Conservation (phyloP, 1,140 invertebrate genomes). For the Colletes latitarsis region DNA sequence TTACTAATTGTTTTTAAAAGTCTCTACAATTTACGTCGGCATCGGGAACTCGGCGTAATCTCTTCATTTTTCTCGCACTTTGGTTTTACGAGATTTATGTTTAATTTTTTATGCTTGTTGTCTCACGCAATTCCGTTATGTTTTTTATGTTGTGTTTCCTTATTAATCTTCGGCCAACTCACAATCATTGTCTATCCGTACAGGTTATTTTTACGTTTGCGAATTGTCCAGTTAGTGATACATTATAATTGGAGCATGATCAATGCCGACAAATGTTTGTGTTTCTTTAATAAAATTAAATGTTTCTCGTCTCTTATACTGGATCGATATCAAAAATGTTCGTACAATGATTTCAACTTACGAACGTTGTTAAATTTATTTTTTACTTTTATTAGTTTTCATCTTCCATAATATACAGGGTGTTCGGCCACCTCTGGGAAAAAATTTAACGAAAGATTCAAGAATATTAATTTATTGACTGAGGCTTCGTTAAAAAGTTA, state of each 20-base stretch:
- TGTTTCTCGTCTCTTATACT: too few species aligned
- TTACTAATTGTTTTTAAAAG: background rate
- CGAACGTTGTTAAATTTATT: background rate
- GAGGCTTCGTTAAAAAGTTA: too few species aligned
- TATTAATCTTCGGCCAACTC: slow-evolving; percentile 1
- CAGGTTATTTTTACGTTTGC: slow-evolving; percentile 4
- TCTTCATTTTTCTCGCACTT: background rate
- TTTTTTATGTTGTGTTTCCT: background rate
- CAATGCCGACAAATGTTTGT: background rate
- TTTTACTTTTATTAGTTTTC: background rate
- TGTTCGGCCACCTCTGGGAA: too few species aligned
- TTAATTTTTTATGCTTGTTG: slow-evolving; percentile 17
- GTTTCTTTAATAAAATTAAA: background rate
- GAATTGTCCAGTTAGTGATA: background rate
- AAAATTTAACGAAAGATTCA: too few species aligned
- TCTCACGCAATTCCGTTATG: slow-evolving; percentile 19
- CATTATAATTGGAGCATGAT: slow-evolving; percentile 32
- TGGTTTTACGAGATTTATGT: slow-evolving; percentile 8
- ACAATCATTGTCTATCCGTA: slow-evolving; percentile 1
- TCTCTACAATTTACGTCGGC: slow-evolving; percentile 13
- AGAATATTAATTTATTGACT: too few species aligned
- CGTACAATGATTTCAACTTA: too few species aligned
- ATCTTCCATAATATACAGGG: background rate
- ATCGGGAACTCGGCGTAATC: background rate
- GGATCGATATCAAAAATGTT: background rate